Evolutionary conservation across 2,797 vertebrate species (phyloP), one percentile per base, ranked within the genome.

Genomic region (Pseudomugil tenellus): DNA sequence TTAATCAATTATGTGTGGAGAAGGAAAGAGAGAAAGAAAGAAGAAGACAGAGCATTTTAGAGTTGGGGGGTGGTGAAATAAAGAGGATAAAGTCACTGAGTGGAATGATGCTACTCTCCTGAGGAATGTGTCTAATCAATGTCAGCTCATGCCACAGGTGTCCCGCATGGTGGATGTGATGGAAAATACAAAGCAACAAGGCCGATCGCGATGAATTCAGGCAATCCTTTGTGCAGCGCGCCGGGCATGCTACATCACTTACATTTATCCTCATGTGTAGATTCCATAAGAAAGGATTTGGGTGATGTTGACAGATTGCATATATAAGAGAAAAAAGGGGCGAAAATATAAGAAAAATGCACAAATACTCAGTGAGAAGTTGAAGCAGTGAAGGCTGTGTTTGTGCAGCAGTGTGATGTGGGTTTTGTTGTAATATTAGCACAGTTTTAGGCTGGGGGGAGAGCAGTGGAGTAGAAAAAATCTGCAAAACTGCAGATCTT

Each of bases 1-100:
- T 94, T 97, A 98, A 98, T 99, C 97, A 97, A 98, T 98, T 98
- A 98, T 96, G 96, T 76, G 96, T 96, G 96, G 95, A 96, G 95
- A 96, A 93, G 90, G 89, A 92, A 91, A 86, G 92, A 86, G 91
- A 91, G 90, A 80, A 66, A 56, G 65, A 58, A 66, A 70, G 82
- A 74, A 73, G 80, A 85, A 86, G 74, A 89, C 84, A 86, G 81
- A 80, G 72, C 76, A 76, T 74, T 70, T 51, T 43, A 25, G 66
- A 62, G 72, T 69, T 58, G 46, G 37, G 65, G 39, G 17, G 39
- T n/a, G n/a, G n/a, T n/a, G n/a, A n/a, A 60, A 72, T 39, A 54
- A 67, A 70, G 76, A 68, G 83, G 83, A 83, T 65, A 77, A 69
- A 80, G 70, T 66, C 12, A 54, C 34, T 25, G 72, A 72, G 73